Evolutionary conservation across 2,797 vertebrate species (phyloP), one percentile per base, ranked within the genome.

Genomic region (Neomorphus geoffroyi): DNA sequence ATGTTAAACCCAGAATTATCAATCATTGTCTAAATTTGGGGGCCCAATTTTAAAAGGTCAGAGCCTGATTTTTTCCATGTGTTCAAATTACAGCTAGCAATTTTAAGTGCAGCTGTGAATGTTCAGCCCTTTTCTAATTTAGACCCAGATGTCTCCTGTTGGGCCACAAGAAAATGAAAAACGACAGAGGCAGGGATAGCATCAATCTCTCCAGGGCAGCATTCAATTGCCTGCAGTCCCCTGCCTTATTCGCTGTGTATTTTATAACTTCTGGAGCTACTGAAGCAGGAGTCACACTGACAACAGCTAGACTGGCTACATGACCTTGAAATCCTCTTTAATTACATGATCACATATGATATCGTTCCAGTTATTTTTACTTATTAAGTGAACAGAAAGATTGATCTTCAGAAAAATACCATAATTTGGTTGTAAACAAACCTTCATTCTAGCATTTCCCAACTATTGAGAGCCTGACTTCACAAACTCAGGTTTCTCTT

Each of bases 91-190:
- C 28, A 94, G 56, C 70, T 82, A 86, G 64, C 54, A 91, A 77
- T 78, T 93, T 93, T 85, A 88, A 89, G 33, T 85, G 92, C 86
- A 93, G 90, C 90, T 94, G 94, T 80, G 71, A 89, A 79, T 18
- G 45, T 53, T 95, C 73, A 87, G 43, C 53, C 61, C 64, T 91
- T 80, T 84, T 92, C 90, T 90, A 89, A 87, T 92, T 92, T 64
- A 93, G 93, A 73, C 81, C 45, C 86, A 89, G 57, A 91, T 93
- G 88, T 85, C 93, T 95, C 65, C 88, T 3, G 0, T 5, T 74
- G 90, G 90, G 84, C 84, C 45, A 28, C 61, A 92, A 71, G 84
- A 85, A 94, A 94, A 96, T 80, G 56, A 75, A 77, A 82, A 90
- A 85, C 86, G 90, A 91, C 94, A 82, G 83, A 82, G 64, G 48